Conservation (phyloP, 2,888 invertebrate species). For the Agelastica alni region DNA sequence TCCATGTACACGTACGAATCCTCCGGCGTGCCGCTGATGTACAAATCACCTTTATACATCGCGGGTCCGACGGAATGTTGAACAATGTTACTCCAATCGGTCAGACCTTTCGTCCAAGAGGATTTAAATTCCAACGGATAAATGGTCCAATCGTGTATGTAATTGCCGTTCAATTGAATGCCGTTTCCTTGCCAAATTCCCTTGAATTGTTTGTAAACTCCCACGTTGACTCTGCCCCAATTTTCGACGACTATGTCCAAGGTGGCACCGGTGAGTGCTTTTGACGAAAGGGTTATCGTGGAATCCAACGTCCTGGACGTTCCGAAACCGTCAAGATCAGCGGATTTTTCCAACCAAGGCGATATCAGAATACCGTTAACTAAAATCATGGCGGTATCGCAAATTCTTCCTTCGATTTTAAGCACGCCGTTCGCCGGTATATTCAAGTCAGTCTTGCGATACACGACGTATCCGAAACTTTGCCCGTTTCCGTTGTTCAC, state of each 20-base stretch:
- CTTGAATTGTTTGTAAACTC: conserved; percentile 46
- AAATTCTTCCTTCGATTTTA: conserved; percentile 53
- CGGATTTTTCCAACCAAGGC: conserved; percentile 41
- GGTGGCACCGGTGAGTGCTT: conserved; percentile 38
- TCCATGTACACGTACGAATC: conserved; percentile 80
- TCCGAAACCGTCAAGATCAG: conserved; percentile 53
- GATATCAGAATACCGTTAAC: conserved; percentile 56
- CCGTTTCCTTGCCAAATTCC: conserved; percentile 55
- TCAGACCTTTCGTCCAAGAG: conserved; percentile 52
- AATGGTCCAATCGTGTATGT: conserved; percentile 55
- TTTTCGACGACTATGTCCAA: conserved; percentile 67
- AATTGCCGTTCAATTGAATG: conserved; percentile 54
- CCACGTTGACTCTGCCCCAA: conserved; percentile 70
- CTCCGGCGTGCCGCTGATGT: conserved; percentile 56
- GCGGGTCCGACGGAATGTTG: conserved; percentile 56
- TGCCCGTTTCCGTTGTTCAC: conserved; percentile 59
- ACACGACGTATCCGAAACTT: conserved; percentile 61
- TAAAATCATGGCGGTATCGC: conserved; percentile 60
- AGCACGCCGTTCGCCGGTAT: conserved; percentile 44
- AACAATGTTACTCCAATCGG: conserved; percentile 40
- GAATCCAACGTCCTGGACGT: conserved; percentile 52
- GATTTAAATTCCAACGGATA: conserved; percentile 58
- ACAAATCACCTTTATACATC: conserved; percentile 61
- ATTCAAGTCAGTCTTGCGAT: conserved; percentile 51
- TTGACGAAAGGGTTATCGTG: conserved; percentile 39